Evolutionary conservation across 2,797 vertebrate genomes (phyloP), one percentile per base, ranked within the genome.

Genomic region (Benthosema pterotum): DNA sequence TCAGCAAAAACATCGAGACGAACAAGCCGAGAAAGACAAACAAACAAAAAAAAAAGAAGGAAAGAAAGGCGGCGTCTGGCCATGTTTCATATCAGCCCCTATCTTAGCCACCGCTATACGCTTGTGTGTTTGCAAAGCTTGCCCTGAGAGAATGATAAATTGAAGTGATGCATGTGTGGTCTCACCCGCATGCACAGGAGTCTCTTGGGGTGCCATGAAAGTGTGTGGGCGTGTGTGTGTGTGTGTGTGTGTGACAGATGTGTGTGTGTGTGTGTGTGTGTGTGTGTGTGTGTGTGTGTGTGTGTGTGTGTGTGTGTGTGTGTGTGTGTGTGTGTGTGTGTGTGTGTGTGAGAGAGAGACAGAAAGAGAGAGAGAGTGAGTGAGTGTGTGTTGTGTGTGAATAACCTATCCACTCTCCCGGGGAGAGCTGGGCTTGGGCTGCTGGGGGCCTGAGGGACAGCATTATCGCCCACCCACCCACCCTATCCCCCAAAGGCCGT

Each of bases 81-180:
- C 62, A 51, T 76, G 78, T 80, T 80, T 81, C 57, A 62, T 85
- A 86, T 86, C 84, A 65, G 65, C 71, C 72, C 69, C 72, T 70
- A 87, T 88, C 82, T 73, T 43, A 69, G 65, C 28, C 28, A 6
- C 28, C 28, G 65, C 68, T 81, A 71, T 28, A 53, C 28, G 38
- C 28, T 32, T 32, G 58, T 19, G 43, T 73, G 69, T 85, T 87
- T 82, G 65, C 77, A 81, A 87, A 88, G 80, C 81, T 72, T 87
- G 81, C 84, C 84, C 75, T 80, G 75, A 71, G 79, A 89, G 86
- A 80, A 89, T 90, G 90, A 91, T 91, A 80, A 89, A 91, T 91
- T 87, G 80, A 89, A 88, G 83, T 80, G 82, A 89, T 86, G 80
- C 79, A 80, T 82, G 83, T 90, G 86, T 86, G 85, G 86, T 84